These are phyloP conservation scores for Brachionus koreanus DNA, from an alignment of 1,140 invertebrate species.

Conservation along the genomic window DNA sequence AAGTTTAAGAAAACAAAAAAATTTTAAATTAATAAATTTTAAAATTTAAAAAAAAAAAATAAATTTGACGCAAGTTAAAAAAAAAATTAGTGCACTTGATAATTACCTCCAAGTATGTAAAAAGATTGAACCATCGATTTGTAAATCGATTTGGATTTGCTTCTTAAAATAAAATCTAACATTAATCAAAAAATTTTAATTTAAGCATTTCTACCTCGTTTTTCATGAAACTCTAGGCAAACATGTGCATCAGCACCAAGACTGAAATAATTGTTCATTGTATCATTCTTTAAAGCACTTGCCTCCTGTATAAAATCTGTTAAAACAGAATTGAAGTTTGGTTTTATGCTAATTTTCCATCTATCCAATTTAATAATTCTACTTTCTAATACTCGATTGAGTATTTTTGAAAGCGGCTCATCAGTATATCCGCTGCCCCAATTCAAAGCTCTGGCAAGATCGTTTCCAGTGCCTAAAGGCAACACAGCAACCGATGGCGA, in stretches of 20 bases:
- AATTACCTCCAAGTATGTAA: slow-evolving; percentile 4
- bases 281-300: slow-evolving; percentile 79
- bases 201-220: slow-evolving; percentile 69
- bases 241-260: slow-evolving; percentile 97
- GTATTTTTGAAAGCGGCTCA: slow-evolving; percentile 1
- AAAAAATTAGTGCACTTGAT: neutral
- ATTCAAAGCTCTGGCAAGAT: slow-evolving; percentile 84
- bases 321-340: neutral
- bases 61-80: slow-evolving; percentile 10
- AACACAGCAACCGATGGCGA: slow-evolving; percentile 78
- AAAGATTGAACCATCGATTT: slow-evolving; percentile 64
- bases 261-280: slow-evolving; percentile 97
- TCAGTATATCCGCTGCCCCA: slow-evolving; percentile 77
- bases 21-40: no score
- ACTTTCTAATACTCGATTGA: slow-evolving; percentile 26
- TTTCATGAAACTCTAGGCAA: slow-evolving; percentile 95
- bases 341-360: slow-evolving; percentile 15
- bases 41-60: no score
- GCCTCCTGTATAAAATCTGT: slow-evolving; percentile 52
- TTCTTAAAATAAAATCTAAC: slow-evolving; percentile 65
- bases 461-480: slow-evolving; percentile 93
- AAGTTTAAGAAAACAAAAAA: no score
- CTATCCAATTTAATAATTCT: neutral
- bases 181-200: neutral
- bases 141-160: slow-evolving; percentile 96